Base-by-base conservation (phyloP, 92 coral and sea anemone species). In the Virgularia gustaviana region DNA sequence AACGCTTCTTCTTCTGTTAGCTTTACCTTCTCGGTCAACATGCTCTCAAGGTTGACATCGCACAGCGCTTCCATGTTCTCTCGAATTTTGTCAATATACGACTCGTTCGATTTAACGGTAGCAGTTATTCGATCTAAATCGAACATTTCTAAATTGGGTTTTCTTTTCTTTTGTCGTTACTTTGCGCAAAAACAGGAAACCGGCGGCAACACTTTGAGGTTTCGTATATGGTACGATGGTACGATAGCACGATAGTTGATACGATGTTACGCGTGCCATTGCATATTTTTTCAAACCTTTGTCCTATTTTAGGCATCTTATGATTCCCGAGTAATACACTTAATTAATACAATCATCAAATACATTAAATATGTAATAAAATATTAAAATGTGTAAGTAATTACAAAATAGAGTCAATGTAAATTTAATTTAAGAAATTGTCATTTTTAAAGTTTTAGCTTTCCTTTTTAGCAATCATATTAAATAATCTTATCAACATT, bases 271-370 rank as follows among this genome's bases (percentile, higher is more conserved):
- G 55, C 55, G 55, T 47, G 23, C 55, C 55, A 47, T 2, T 4
- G 6, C 23, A 47, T 47, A 16, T 47, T 47, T 47, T 47, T 47
- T 47, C 55, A 47, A 47, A 2, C 55, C 55, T 47, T 13, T 47
- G n/a, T 47, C 55, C 55, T 47, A 47, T 47, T 47, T 47, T 47
- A 47, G 55, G 55, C 55, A 47, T 47, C 55, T 47, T 10, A 47
- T 47, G 55, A 8, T 8, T 41, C 47, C n/a, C n/a, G n/a, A n/a
- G n/a, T n/a, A n/a, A n/a, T n/a, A n/a, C n/a, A n/a, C n/a, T n/a
- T n/a, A n/a, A n/a, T n/a, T n/a, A n/a, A n/a, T n/a, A n/a, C n/a
- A n/a, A n/a, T n/a, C n/a, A n/a, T n/a, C n/a, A n/a, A n/a, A n/a
- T n/a, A n/a, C n/a, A n/a, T n/a, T n/a, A n/a, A n/a, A n/a, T n/a